These are phyloP conservation scores for Eidolon dupreanum DNA, from an alignment of 2,797 vertebrate species.

Conservation along the genomic window DNA sequence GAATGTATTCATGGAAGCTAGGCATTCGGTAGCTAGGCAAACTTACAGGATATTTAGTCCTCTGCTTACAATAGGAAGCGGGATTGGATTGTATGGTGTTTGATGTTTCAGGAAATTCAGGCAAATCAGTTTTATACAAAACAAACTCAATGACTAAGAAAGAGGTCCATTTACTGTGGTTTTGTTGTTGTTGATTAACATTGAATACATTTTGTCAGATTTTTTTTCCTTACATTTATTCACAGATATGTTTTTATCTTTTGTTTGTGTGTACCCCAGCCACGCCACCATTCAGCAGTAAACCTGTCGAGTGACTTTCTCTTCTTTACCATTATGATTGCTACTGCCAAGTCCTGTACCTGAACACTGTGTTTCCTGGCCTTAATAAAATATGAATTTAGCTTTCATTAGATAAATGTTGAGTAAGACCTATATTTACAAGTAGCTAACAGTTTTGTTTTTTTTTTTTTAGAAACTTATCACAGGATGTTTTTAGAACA, in stretches of 20 bases:
- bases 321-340: background rate
- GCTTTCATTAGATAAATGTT: slow-evolving; percentile 10
- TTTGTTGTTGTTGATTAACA: background rate
- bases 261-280: background rate
- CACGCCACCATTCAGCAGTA: background rate
- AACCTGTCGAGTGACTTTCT: slow-evolving; percentile 10
- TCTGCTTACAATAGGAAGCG: background rate
- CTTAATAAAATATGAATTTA: slow-evolving; percentile 30
- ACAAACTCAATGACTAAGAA: slow-evolving; percentile 15
- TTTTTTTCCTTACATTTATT: slow-evolving; percentile 14
- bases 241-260: background rate
- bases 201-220: background rate
- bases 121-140: slow-evolving; percentile 15
- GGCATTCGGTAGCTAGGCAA: background rate
- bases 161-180: background rate
- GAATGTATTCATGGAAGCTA: background rate
- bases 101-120: slow-evolving; percentile 26
- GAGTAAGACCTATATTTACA: slow-evolving; percentile 5
- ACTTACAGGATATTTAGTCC: background rate
- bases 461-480: background rate
- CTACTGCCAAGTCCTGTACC: background rate
- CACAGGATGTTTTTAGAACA: background rate
- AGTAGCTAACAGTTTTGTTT: slow-evolving; percentile 23
- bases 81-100: background rate
- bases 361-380: slow-evolving; percentile 16